A percentile compares a stretch with the other conserved stretches of the same genome.
Conservation (phyloP, 2,113 vertebrate species). For the Oceanites oceanicus region DNA sequence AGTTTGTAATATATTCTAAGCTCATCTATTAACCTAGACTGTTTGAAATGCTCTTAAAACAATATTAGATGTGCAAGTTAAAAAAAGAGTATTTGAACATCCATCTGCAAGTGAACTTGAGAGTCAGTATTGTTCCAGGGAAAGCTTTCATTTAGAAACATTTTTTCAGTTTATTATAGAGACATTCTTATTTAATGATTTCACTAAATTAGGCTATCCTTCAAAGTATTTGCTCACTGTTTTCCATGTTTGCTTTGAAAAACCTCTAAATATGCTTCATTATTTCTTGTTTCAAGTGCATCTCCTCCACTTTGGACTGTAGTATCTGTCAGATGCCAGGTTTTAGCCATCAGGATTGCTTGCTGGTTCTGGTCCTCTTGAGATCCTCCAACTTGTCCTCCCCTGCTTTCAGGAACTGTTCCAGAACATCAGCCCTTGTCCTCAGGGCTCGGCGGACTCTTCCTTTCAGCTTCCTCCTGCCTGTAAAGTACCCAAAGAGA, state of each 20-base stretch:
- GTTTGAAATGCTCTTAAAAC: background rate
- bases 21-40: background rate
- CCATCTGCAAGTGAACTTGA: background rate
- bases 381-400: background rate
- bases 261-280: background rate
- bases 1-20: background rate
- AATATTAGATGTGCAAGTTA: background rate
- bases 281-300: background rate
- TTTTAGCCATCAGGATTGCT: background rate
- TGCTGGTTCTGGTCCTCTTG: background rate
- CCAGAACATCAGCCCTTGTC: background rate
- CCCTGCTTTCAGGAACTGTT: background rate
- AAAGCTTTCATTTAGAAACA: background rate
- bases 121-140: background rate
- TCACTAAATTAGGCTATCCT: background rate
- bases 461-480: background rate
- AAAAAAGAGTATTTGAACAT: background rate
- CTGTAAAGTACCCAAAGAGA: background rate
- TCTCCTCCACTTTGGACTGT: background rate
- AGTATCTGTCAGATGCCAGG: background rate
- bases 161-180: background rate
- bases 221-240: background rate
- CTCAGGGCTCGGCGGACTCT: background rate
- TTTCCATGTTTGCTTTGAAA: background rate
- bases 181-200: background rate